Evolutionary conservation across 2,113 vertebrate species (phyloP), one percentile per base, ranked within the genome.

Genomic region (Nibea albiflora): DNA sequence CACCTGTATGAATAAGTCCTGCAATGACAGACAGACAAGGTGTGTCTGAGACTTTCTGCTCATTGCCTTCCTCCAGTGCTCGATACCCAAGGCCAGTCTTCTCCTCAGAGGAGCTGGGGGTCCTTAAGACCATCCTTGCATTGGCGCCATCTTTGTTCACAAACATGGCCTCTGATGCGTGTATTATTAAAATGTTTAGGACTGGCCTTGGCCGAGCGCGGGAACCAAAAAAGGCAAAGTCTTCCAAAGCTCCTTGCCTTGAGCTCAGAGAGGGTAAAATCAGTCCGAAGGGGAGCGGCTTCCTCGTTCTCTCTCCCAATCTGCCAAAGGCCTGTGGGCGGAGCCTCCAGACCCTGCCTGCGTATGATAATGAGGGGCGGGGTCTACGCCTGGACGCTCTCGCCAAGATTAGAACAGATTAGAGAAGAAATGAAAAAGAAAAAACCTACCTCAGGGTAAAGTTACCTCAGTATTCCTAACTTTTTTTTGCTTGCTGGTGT

Each of bases 401-500:
- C 12, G 84, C 92, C 92, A 87, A 88, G 80, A 93, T 91, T 94
- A 94, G 92, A 95, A 92, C 91, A 95, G 93, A 95, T 94, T 94
- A 94, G 93, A 94, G 84, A 92, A 92, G 83, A 88, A 92, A 94
- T 84, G 87, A 88, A 88, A 93, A 93, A 78, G 65, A 93, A 93
- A 94, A 94, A 96, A 95, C 91, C 96, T 97, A 97, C 97, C 97
- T 97, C 97, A 97, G 97, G 96, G 96, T 96, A 95, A 95, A 95
- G 92, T 97, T 98, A 97, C 97, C 97, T 97, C 96, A 98, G 96
- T 97, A 95, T 96, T 97, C 93, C 94, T 93, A 92, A 93, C 87
- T 81, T 92, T 91, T 92, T 90, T 94, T 94, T 84, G 94, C 94
- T 95, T 96, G 94, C 94, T 95, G 94, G 90, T 94, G 92, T 95